These are phyloP conservation scores for Seladonia tumulorum DNA, from an alignment of 2,888 invertebrate species.

Conservation along the genomic window DNA sequence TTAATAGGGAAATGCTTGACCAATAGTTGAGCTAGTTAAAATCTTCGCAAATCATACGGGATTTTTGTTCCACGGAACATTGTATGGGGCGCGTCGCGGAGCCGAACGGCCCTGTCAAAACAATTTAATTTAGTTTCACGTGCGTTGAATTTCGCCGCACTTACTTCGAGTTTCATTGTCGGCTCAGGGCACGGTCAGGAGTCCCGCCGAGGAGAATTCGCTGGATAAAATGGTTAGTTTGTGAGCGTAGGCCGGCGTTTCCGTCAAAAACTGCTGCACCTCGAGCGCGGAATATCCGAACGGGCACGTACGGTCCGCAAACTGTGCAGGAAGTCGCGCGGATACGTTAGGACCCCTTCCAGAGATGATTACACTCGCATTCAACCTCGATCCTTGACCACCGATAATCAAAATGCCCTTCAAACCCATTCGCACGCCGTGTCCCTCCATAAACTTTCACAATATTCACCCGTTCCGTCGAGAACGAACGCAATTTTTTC, in stretches of 20 bases:
- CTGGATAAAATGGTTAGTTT: constrained; percentile 40
- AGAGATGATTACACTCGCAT: constrained; percentile 16
- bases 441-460: neutral
- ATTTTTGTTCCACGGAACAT: neutral
- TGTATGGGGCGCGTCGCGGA: neutral
- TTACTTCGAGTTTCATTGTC: constrained; percentile 29
- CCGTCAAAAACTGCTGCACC: constrained; percentile 40
- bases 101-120: constrained; percentile 16
- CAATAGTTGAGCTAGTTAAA: neutral
- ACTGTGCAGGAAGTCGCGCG: constrained; percentile 21
- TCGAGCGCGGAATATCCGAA: constrained; percentile 20
- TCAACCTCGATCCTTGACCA: neutral
- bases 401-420: neutral
- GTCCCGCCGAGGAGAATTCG: constrained; percentile 34
- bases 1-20: neutral
- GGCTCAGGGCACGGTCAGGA: constrained; percentile 43
- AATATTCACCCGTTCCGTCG: neutral
- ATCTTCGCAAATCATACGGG: neutral
- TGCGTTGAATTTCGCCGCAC: constrained; percentile 42
- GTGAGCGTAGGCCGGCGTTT: constrained; percentile 16
- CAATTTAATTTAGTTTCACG: constrained; percentile 51
- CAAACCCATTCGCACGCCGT: neutral
- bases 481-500: neutral
- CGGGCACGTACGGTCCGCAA: constrained; percentile 23
- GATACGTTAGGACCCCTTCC: neutral